Base-by-base conservation (phyloP, 2,797 vertebrate species). In the Halcyon leucocephala region DNA sequence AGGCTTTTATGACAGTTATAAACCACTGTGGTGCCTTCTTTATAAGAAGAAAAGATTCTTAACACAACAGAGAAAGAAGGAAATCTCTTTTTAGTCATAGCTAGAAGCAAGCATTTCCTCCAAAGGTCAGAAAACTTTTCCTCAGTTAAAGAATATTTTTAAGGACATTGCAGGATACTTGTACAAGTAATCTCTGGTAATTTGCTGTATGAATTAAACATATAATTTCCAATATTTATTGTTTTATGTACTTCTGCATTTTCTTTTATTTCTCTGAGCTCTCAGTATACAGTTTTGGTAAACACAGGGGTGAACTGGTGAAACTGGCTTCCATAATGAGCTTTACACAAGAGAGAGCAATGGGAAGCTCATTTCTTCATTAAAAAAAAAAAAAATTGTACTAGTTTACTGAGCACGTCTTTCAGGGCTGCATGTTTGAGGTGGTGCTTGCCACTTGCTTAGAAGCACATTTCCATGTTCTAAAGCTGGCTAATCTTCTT, bases 41-140 rank as follows among this genome's bases (percentile, higher is more conserved):
- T 98, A 98, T 98, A 98, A 98, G 98, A 98, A 98, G 98, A 98
- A 98, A 98, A 98, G 98, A 98, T 98, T 98, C 98, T 98, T 98
- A 98, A 97, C 98, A 98, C 98, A 98, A 98, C 98, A 98, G 98
- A 98, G 98, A 97, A 98, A 98, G 98, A 98, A 98, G 98, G 98
- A 98, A 98, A 98, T 98, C 98, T 98, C 98, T 98, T 98, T 98
- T 98, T 98, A 98, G 98, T 98, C 97, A 97, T 98, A 98, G 98
- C 98, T 98, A 97, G 98, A 98, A 98, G 98, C 98, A 98, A 98
- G 98, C 97, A 98, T 98, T 98, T 98, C 97, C 98, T 98, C 98
- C 98, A 98, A 98, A 98, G 98, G 98, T 98, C 98, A 98, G 98
- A 98, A 98, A 98, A 98, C 98, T 98, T 98, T 98, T 98, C 96